These are phyloP conservation scores for Hyperoplus immaculatus DNA, from an alignment of 2,797 vertebrate genomes.

Conservation along the genomic window DNA sequence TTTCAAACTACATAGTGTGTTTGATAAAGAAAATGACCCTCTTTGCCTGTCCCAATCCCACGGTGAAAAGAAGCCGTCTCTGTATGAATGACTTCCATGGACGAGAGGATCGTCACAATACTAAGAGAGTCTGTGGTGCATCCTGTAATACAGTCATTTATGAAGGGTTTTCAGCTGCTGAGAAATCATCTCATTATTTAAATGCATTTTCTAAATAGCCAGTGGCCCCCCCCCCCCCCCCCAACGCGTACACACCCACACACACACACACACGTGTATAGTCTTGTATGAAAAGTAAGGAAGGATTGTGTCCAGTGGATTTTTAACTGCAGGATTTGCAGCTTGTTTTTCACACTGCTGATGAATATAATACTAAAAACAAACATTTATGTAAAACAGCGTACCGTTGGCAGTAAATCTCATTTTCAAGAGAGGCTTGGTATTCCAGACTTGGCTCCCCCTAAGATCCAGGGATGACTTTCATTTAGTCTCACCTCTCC, in stretches of 20 bases:
- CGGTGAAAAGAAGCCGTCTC: slow-evolving; percentile 64
- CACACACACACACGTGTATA: background rate
- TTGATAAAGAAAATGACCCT: slow-evolving; percentile 93
- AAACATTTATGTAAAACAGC: slow-evolving; percentile 66
- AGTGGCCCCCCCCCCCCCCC: background rate
- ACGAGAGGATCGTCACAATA: slow-evolving; percentile 73
- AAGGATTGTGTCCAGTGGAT: slow-evolving; percentile 3
- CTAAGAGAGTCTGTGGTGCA: slow-evolving; percentile 68
- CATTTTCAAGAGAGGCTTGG: slow-evolving; percentile 58
- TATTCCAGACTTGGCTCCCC: slow-evolving; percentile 73
- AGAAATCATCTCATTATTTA: slow-evolving; percentile 16
- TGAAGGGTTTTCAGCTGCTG: slow-evolving; percentile 6
- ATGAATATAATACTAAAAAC: slow-evolving; percentile 58
- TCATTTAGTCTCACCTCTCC: slow-evolving; percentile 83
- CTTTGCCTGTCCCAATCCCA: slow-evolving; percentile 87
- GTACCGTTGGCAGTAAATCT: slow-evolving; percentile 53
- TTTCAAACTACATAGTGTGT: slow-evolving; percentile 89
- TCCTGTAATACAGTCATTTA: slow-evolving; percentile 10
- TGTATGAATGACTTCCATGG: slow-evolving; percentile 83
- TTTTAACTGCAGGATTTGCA: slow-evolving; percentile 26
- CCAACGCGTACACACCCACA: background rate
- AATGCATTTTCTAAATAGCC: slow-evolving; percentile 12
- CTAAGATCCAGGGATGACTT: slow-evolving; percentile 82
- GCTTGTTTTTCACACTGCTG: slow-evolving; percentile 50
- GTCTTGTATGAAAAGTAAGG: background rate